Conservation (phyloP, 2,888 invertebrate species). For the Dascillus cervinus region DNA sequence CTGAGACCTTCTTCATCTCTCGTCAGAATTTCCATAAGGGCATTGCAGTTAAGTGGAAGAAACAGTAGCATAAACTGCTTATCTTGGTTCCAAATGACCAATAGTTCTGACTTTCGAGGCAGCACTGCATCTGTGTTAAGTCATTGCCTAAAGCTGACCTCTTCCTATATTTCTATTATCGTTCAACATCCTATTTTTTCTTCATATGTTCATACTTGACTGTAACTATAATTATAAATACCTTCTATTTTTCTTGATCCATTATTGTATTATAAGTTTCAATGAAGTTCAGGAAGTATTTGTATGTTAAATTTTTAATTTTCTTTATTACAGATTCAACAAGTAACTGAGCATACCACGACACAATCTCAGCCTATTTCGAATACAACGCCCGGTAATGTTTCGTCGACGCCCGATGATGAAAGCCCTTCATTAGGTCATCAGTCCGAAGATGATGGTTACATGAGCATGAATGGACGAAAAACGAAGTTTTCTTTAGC, state of each 20-base stretch:
- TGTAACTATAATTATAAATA: too few species aligned
- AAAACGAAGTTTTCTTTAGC: slow-evolving; percentile 67
- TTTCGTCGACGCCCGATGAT: slow-evolving; percentile 46
- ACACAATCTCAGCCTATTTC: slow-evolving; percentile 37
- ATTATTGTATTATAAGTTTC: neutral
- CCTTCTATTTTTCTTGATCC: slow-evolving; percentile 25
- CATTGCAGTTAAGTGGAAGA: too few species aligned
- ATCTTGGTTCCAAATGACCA: too few species aligned
- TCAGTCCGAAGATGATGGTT: slow-evolving; percentile 85
- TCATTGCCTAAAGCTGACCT: too few species aligned
- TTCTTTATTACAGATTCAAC: slow-evolving; percentile 45
- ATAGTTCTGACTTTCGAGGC: too few species aligned
- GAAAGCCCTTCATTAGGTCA: slow-evolving; percentile 76
- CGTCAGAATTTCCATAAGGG: too few species aligned
- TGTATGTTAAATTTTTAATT: slow-evolving; percentile 19
- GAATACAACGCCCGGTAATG: slow-evolving; percentile 46
- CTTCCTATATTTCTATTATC: too few species aligned
- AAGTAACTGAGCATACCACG: slow-evolving; percentile 33
- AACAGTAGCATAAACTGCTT: too few species aligned
- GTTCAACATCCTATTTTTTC: too few species aligned
- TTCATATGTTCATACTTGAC: too few species aligned
- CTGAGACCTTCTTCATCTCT: too few species aligned
- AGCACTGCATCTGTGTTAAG: too few species aligned
- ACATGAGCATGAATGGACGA: slow-evolving; percentile 87
- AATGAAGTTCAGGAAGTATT: neutral